Evolutionary conservation across 2,888 invertebrate genomes (phyloP), one percentile per base, ranked within the genome.

Genomic region (Xestoiulus laeticollis): DNA sequence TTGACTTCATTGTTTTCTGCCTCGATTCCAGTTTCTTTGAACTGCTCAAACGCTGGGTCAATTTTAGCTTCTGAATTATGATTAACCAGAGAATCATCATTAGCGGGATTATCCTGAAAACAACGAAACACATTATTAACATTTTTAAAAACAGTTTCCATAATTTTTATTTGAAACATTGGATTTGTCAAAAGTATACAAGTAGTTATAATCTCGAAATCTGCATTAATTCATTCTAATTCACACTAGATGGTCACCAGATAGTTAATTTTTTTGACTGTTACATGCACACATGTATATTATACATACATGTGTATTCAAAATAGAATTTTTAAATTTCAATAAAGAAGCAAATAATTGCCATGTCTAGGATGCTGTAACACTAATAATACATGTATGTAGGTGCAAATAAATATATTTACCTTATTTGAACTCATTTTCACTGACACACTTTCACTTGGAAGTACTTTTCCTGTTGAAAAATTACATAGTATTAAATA

Each of bases 381-480:
- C 2, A 38, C 8, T 16, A 48, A 48, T 14, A 48, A 8, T 38
- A 38, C 19, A 48, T 68, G 5, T 22, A 22, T n/a, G 22, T 22
- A 32, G 0, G 26, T 78, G 16, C 22, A 30, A 8, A n/a, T n/a
- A n/a, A n/a, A n/a, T n/a, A 16, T 26, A 78, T 78, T 78, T 78
- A 78, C 78, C 78, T 78, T 78, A 30, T 2, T 12, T 78, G 4
- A 78, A 30, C 30, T 78, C 30, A 78, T 78, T 78, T 78, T 78
- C 30, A 30, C 78, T 30, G 78, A 32, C 30, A 14, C 30, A 30
- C 78, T 30, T 30, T 78, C 78, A 78, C 8, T 26, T 2, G 10
- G 30, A 78, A 30, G 26, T 78, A 30, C 78, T 32, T 78, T 78
- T 78, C 78, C 78, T 78, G 78, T 78, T 32, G 30, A 78, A 78